A percentile compares a stretch with the other conserved stretches of the same genome.
phyloP scores from a whole-genome alignment of 2,888 invertebrate genomes.

The Orchesellides sinensis region DNA sequence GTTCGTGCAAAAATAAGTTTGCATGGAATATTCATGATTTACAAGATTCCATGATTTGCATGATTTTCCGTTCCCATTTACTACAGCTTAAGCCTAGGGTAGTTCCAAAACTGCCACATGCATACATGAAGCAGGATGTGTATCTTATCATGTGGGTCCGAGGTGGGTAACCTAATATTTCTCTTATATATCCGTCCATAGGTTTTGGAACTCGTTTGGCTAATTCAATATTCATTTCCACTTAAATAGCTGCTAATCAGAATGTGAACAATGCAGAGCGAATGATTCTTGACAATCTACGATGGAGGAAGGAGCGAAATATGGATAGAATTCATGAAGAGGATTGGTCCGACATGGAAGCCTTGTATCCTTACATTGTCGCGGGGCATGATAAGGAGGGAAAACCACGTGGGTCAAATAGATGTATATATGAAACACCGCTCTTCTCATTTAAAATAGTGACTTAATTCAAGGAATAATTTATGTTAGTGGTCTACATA shows the following conservation, averaged over 20 bases:
- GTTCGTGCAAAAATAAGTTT: no score
- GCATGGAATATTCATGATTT: not conserved
- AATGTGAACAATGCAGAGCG: conserved; percentile 19
- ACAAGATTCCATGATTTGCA: no score
- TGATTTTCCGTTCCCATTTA: no score
- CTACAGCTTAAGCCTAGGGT: conserved; percentile 9
- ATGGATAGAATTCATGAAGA: conserved; percentile 34
- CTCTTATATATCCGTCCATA: not conserved
- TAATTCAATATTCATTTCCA: not conserved
- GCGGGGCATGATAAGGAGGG: conserved; percentile 38
- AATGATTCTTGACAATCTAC: not conserved
- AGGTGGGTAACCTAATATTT: conserved; percentile 2
- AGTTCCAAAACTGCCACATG: conserved; percentile 13
- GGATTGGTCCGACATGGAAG: conserved; percentile 30
- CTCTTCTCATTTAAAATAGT: no score
- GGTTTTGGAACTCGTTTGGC: not conserved
- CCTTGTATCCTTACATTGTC: conserved; percentile 19
- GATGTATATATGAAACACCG: no score
- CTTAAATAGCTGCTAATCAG: conserved; percentile 18
- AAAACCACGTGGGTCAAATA: conserved; percentile 42
- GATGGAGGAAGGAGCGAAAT: conserved; percentile 34
- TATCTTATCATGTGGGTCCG: conserved; percentile 39
- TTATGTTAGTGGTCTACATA: conserved; percentile 37
- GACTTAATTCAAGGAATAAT: not conserved
- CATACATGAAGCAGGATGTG: conserved; percentile 43